Evolutionary conservation across 2,888 invertebrate genomes (phyloP), one percentile per base, ranked within the genome.

Genomic region (Xanthorhoe designata): DNA sequence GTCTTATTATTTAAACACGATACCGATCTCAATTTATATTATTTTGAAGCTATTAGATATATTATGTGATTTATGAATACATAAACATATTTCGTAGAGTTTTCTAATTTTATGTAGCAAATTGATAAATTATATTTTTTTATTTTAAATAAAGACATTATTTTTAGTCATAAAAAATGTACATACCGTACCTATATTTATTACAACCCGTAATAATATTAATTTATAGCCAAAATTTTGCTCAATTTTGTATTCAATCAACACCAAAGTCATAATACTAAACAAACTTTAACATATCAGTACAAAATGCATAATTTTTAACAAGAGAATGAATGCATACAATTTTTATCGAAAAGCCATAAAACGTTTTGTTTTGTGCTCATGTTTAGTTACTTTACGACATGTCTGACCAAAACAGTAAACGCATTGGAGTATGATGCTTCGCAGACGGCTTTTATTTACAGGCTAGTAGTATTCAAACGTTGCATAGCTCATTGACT

Each of bases 261-360:
- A 92, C 92, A 92, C 92, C 92, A 93, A 93, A 93, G 92, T 92
- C 91, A 90, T 92, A 89, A 89, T 91, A 88, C 84, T 86, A 84
- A 84, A 85, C 80, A 83, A 83, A 83, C 83, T 56, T 82, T 81
- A 82, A 89, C 88, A 87, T 87, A 86, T 89, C 91, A 92, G 92
- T 93, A 93, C 92, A 92, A 92, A 92, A 83, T 78, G 87, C 91
- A 91, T 92, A 90, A 91, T 90, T 68, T 82, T 74, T 82, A 74
- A 80, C 74, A 71, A 55, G 29, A 38, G 49, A 52, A n/a, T n/a
- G n/a, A 32, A 63, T 63, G 67, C 61, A 68, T 68, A 68, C 8
- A 68, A 13, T 42, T 64, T 18, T 52, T 53, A 56, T 47, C 24
- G n/a, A 57, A 59, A 45, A 47, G 42, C 58, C 35, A 65, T 52